phyloP scores from a whole-genome alignment of 2,888 invertebrate species.

The Brachylomia viminalis region DNA sequence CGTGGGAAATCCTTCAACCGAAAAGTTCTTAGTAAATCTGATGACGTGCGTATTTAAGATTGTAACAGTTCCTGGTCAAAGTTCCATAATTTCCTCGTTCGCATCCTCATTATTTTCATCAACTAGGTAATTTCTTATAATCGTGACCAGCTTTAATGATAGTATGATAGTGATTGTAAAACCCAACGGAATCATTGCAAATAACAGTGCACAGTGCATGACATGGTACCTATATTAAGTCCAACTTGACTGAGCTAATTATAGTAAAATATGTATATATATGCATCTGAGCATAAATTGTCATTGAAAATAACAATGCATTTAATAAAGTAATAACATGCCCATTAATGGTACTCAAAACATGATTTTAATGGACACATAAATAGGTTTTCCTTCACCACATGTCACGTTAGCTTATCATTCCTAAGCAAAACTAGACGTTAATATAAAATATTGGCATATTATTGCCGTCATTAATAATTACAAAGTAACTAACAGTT shows the following conservation, averaged over 20 bases:
- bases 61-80: constrained; percentile 41
- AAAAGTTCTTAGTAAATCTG: constrained; percentile 3
- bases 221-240: not conserved
- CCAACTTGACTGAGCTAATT: constrained; percentile 15
- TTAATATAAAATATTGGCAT: constrained; percentile 46
- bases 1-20: constrained; percentile 21
- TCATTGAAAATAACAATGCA: constrained; percentile 35
- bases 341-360: constrained; percentile 23
- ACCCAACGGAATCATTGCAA: constrained; percentile 13
- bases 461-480: constrained; percentile 46
- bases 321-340: constrained; percentile 28
- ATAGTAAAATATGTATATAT: constrained; percentile 10
- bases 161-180: constrained; percentile 9
- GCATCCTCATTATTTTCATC: not conserved
- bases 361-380: constrained; percentile 35
- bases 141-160: constrained; percentile 16
- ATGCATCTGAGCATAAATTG: constrained; percentile 14
- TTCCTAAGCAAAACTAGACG: constrained; percentile 37
- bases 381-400: constrained; percentile 14
- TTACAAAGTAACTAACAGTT: constrained; percentile 51
- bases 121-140: constrained; percentile 1
- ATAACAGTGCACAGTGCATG: constrained; percentile 16
- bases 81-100: not conserved
- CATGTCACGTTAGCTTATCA: constrained; percentile 46
- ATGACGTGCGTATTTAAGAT: constrained; percentile 6